These are phyloP conservation scores for Procambarus virginalis DNA, from an alignment of 1,140 invertebrate genomes.

Conservation along the genomic window DNA sequence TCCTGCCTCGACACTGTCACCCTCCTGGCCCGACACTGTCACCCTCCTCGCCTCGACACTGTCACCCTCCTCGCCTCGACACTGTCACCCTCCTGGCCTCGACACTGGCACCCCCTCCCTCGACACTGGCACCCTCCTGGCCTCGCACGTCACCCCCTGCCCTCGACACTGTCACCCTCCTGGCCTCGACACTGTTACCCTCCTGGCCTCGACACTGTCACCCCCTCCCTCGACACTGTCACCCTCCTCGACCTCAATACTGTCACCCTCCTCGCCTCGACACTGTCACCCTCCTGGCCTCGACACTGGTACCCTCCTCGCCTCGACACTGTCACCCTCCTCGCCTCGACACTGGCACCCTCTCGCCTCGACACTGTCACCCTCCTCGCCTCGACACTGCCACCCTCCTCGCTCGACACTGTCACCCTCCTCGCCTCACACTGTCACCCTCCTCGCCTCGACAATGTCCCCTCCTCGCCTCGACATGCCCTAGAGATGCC, in stretches of 20 bases:
- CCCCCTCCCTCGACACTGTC: no score
- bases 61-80: not conserved
- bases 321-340: not conserved
- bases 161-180: not conserved
- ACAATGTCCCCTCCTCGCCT: not conserved
- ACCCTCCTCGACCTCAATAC: not conserved
- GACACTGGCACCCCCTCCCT: not conserved
- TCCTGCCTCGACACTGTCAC: not conserved
- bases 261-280: no score
- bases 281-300: no score
- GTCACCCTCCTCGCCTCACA: not conserved
- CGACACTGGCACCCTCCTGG: not conserved
- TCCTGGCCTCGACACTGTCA: not conserved
- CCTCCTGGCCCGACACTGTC: not conserved
- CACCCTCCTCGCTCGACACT: no score
- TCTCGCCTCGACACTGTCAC: not conserved
- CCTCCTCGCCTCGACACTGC: not conserved
- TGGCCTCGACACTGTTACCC: not conserved
- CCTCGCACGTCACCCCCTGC: no score
- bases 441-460: not conserved
- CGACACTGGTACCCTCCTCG: not conserved
- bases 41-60: not conserved
- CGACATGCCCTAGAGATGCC: no score
- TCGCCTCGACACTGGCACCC: not conserved
- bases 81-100: not conserved